A percentile compares a stretch with the other conserved stretches of the same genome.
Conservation (phyloP, 53 echinoderm and acorn worm genomes). For the Temnopleurus reevesii region DNA sequence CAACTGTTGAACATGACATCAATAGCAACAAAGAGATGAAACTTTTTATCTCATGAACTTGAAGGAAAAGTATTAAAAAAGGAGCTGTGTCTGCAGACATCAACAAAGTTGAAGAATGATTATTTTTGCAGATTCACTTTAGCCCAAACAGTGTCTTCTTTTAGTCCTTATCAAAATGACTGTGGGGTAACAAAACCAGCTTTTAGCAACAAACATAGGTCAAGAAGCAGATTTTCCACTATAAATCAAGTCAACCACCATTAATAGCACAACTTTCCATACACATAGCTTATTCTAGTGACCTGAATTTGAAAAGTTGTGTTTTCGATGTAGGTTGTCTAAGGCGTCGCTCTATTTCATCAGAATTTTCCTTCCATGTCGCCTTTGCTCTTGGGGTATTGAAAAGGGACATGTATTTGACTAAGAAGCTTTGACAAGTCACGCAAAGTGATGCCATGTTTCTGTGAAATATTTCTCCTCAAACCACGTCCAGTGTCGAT, state of each 20-base stretch:
- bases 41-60: neutral
- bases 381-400: neutral
- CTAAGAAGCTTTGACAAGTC: neutral
- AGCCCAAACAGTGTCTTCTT: neutral
- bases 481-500: too few relatives aligned
- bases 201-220: conserved; percentile 24
- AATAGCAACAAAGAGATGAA: too few relatives aligned
- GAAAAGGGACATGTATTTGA: neutral
- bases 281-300: neutral
- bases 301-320: neutral
- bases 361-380: neutral
- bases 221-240: neutral
- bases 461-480: too few relatives aligned
- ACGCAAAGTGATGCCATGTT: too few relatives aligned
- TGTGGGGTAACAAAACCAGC: conserved; percentile 27
- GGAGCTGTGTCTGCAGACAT: neutral
- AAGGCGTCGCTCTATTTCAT: neutral
- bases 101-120: neutral
- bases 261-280: neutral
- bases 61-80: neutral
- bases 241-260: conserved; percentile 21
- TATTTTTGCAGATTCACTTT: conserved; percentile 11
- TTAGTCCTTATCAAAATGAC: neutral
- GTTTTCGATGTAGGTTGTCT: neutral
- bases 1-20: too few relatives aligned